phyloP scores from a whole-genome alignment of 2,113 vertebrate genomes.

The Muntiacus muntjak region DNA sequence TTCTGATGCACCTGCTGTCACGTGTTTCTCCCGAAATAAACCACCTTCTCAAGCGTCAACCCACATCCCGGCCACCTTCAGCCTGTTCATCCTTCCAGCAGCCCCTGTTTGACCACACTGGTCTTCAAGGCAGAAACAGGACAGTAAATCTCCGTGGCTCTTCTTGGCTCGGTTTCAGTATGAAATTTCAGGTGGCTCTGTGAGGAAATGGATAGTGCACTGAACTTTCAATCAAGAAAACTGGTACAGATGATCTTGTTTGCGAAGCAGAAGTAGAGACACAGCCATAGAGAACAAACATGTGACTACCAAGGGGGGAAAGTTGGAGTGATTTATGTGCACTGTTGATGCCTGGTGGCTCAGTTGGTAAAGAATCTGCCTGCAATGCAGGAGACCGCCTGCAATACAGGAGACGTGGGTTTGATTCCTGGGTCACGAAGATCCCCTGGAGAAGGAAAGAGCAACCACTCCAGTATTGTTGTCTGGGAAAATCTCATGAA shows the following conservation, averaged over 20 bases:
- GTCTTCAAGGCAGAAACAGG: background rate
- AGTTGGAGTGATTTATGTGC: background rate
- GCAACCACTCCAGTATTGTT: background rate
- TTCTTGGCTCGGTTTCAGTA: too few species aligned
- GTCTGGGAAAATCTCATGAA: background rate
- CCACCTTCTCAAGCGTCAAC: background rate
- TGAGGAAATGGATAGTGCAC: background rate
- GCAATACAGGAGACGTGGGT: too few species aligned
- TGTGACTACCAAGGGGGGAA: background rate
- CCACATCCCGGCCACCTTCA: rapidly evolving
- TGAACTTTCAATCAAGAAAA: background rate
- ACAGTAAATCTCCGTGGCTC: rapidly evolving
- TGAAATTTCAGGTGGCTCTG: background rate
- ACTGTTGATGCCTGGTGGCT: background rate
- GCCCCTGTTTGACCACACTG: rapidly evolving
- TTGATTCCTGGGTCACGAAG: background rate
- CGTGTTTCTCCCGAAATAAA: background rate
- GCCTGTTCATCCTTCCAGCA: rapidly evolving
- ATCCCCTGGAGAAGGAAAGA: background rate
- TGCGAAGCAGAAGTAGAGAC: background rate
- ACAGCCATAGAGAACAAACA: background rate
- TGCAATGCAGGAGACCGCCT: background rate
- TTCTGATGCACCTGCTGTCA: rapidly evolving
- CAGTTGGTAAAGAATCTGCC: background rate
- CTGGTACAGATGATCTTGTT: background rate